Percentiles rank a stretch among this genome's conserved stretches.
phyloP scores from a whole-genome alignment of 2,113 vertebrate genomes.

The Myodes glareolus region DNA sequence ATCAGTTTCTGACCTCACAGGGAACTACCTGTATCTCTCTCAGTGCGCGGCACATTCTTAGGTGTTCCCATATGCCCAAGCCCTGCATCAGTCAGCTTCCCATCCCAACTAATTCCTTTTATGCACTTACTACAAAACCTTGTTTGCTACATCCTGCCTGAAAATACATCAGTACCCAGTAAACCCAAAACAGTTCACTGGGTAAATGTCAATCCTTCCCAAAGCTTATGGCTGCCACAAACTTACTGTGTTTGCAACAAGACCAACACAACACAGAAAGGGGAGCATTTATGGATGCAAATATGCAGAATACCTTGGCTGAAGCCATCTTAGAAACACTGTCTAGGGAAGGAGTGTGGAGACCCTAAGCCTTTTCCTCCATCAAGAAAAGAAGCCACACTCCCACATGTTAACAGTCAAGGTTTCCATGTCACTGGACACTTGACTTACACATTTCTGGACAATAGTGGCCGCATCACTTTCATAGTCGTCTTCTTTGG shows the following conservation, averaged over 20 bases:
- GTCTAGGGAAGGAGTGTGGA: not conserved
- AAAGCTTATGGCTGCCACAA: not conserved
- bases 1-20: not conserved
- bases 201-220: not conserved
- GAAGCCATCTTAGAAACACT: not conserved
- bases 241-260: not conserved
- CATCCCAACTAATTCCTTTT: not conserved
- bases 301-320: not conserved
- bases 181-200: not conserved
- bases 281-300: not conserved
- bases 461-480: conserved; percentile 98
- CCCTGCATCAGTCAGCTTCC: not conserved
- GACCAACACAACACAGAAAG: not conserved
- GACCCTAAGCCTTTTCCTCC: not conserved
- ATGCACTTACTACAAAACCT: not conserved
- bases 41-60: not conserved
- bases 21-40: not conserved
- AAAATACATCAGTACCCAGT: not conserved
- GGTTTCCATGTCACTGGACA: rapidly evolving
- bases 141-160: not conserved
- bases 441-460: conserved; percentile 96
- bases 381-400: not conserved
- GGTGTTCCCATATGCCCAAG: not conserved
- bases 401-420: not conserved
- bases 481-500: conserved; percentile 99